Percentiles rank a stretch among this genome's conserved stretches.
phyloP scores from a whole-genome alignment of 2,797 vertebrate species.

The Onychomys leucogaster region DNA sequence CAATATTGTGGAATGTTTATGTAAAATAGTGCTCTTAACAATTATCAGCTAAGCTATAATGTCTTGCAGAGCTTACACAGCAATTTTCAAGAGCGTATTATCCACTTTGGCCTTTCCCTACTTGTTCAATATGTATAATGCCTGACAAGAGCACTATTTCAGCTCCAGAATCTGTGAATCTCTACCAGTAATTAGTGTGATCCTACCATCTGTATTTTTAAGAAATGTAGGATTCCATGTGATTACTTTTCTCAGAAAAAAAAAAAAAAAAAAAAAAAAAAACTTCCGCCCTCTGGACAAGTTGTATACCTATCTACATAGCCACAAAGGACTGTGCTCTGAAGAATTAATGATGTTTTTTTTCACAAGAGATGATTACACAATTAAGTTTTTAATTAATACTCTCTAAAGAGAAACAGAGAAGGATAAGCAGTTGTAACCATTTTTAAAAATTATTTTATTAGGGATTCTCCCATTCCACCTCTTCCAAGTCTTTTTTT shows the following conservation, averaged over 20 bases:
- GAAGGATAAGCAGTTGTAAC: background rate
- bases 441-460: constrained; percentile 53
- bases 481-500: background rate
- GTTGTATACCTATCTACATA: background rate
- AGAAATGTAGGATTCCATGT: background rate
- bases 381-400: background rate
- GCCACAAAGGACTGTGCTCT: background rate
- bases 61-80: constrained; percentile 85
- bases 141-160: constrained; percentile 66
- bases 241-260: constrained; percentile 39
- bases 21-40: constrained; percentile 84
- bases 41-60: constrained; percentile 83
- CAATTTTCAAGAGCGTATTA: constrained; percentile 81
- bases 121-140: constrained; percentile 71
- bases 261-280: background rate
- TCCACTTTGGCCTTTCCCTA: constrained; percentile 76
- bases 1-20: constrained; percentile 86
- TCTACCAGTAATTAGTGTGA: constrained; percentile 64
- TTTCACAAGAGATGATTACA: background rate
- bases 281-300: constrained; percentile 17
- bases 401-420: background rate
- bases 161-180: constrained; percentile 76
- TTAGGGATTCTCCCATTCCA: background rate
- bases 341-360: background rate
- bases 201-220: constrained; percentile 57